Conservation (phyloP, 2,888 invertebrate species). For the Mesorhabditis sp. region DNA sequence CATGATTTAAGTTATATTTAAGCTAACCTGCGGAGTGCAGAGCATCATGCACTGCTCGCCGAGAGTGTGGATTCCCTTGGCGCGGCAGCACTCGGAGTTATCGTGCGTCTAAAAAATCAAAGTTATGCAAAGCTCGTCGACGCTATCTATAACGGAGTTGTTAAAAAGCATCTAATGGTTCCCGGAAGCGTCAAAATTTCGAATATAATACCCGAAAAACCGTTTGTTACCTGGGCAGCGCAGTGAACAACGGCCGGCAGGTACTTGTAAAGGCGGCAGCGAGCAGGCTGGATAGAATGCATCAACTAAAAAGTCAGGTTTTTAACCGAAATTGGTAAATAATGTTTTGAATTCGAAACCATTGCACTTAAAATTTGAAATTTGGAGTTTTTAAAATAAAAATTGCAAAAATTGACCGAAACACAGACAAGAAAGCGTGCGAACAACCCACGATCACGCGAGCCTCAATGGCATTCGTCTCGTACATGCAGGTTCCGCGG, state of each 20-base stretch:
- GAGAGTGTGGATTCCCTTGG: conserved; percentile 51
- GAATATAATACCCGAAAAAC: conserved; percentile 5
- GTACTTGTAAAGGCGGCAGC: conserved; percentile 56
- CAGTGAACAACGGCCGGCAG: conserved; percentile 54
- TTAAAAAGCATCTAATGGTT: too few relatives aligned
- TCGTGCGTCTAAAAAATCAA: conserved; percentile 43
- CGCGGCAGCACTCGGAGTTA: conserved; percentile 51
- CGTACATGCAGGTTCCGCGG: conserved; percentile 55
- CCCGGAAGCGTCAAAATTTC: too few relatives aligned
- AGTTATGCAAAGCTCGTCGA: too few relatives aligned
- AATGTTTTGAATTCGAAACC: neutral
- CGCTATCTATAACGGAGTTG: too few relatives aligned
- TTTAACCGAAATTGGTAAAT: neutral
- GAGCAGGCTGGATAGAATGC: conserved; percentile 56
- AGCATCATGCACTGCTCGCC: conserved; percentile 51
- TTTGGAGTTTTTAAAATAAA: neutral
- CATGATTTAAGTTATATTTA: neutral
- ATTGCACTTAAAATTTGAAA: neutral
- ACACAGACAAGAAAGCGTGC: neutral
- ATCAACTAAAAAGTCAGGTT: conserved; percentile 43
- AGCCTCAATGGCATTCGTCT: conserved; percentile 55
- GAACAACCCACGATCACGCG: conserved; percentile 45
- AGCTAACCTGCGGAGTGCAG: conserved; percentile 49
- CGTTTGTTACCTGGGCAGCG: conserved; percentile 41
- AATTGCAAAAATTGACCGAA: neutral